Evolutionary conservation across 2,797 vertebrate genomes (phyloP).

Genomic region (Fringilla coelebs): DNA sequence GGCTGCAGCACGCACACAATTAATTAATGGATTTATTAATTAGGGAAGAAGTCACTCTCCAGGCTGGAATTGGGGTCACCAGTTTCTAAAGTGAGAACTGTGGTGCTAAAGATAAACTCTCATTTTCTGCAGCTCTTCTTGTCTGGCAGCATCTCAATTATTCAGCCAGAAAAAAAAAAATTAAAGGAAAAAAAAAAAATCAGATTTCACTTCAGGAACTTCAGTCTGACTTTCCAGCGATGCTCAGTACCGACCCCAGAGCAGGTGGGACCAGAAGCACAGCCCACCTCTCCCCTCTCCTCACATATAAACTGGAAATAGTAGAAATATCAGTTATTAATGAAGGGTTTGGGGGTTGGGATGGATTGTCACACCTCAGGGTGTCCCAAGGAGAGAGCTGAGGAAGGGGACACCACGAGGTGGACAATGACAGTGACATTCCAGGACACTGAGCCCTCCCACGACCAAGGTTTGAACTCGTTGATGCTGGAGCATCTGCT

Average conservation of each 20-base stretch:
- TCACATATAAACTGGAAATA: not conserved
- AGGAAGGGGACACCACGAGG: not conserved
- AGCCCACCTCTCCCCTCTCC: fast-evolving
- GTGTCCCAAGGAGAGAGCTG: not conserved
- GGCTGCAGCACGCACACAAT: conserved; percentile 66
- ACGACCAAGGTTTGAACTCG: fast-evolving
- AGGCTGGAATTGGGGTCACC: conserved; percentile 76
- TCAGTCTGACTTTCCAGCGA: not conserved
- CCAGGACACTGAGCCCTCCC: not conserved
- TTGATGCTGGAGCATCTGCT: not conserved
- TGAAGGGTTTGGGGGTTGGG: not conserved
- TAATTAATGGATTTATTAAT: conserved; percentile 81
- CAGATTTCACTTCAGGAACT: not conserved
- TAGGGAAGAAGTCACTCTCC: conserved; percentile 72
- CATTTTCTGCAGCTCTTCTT: conserved; percentile 47
- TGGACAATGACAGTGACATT: not conserved
- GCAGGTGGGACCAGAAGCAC: not conserved
- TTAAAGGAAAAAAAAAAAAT: not conserved
- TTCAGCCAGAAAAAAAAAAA: not conserved
- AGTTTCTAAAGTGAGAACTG: conserved; percentile 76
- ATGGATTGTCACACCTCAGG: not conserved
- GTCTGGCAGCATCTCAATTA: conserved; percentile 67
- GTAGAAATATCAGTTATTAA: not conserved
- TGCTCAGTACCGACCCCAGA: not conserved
- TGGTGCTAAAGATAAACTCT: conserved; percentile 77